Base-by-base conservation (phyloP, 2,797 vertebrate species). In the Tadarida brasiliensis region DNA sequence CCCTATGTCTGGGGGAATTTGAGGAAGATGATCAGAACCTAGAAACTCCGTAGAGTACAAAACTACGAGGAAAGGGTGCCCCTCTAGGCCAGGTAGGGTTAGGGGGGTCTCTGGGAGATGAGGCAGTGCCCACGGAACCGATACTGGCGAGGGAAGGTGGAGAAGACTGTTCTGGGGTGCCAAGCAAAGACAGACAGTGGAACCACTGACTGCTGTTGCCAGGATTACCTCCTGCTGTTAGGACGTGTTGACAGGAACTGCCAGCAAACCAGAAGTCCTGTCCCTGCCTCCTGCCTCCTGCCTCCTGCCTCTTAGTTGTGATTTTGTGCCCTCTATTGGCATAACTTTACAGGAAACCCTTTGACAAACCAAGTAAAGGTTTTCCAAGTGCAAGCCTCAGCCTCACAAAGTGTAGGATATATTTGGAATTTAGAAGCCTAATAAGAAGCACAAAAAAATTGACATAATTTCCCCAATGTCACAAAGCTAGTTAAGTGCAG, bases 341-440 rank as follows among this genome's bases (percentile, higher is more conserved):
- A 82, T 26, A 39, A 92, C 12, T 85, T 63, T 22, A 63, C 1
- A 84, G 28, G 59, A 83, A 91, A 68, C 19, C 63, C 56, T 11
- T n/a, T 56, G 76, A 44, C 39, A 90, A 61, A 87, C 81, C 17
- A 85, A 65, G 20, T 70, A 57, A 81, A 56, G 47, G n/a, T 68
- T 87, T 78, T 68, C 12, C 10, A 63, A 76, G 5, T n/a, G 12
- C 7, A 68, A 56, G 11, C 5, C n/a, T 2, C 11, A 33, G 8
- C 30, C 26, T 73, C 12, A 51, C 17, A 63, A 49, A 70, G 47
- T 57, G 17, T n/a, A 74, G 33, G 20, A 7, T 24, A n/a, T 61
- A 65, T 76, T 84, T 87, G 47, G 59, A 84, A 24, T n/a, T 94
- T 90, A 85, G 47, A 39, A 67, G 9, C 5, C 74, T 92, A 80